A percentile compares a stretch with the other conserved stretches of the same genome.
phyloP scores from a whole-genome alignment of 2,888 invertebrate genomes.

The Leuctra nigra region DNA sequence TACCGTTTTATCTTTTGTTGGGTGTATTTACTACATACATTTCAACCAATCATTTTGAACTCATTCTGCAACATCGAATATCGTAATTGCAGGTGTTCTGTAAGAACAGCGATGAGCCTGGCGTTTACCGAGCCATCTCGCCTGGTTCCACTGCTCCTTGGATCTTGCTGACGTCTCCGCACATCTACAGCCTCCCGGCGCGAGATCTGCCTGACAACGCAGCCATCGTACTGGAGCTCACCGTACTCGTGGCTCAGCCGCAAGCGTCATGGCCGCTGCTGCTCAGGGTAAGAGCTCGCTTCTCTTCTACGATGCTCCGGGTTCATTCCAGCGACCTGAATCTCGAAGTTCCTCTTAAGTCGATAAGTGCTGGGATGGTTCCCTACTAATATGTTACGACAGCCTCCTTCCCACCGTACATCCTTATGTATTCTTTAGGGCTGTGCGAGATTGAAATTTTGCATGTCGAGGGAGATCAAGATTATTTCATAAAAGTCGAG shows the following conservation, averaged over 20 bases:
- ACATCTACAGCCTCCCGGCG: conserved; percentile 43
- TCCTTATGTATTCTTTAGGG: too few relatives aligned
- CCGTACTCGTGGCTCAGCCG: conserved; percentile 65
- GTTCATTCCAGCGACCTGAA: too few relatives aligned
- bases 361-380: too few relatives aligned
- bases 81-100: conserved; percentile 47
- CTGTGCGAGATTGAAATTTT: too few relatives aligned
- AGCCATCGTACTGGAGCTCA: conserved; percentile 61
- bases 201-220: conserved; percentile 43
- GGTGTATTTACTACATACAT: too few relatives aligned
- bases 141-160: conserved; percentile 53
- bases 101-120: conserved; percentile 49
- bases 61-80: conserved; percentile 6
- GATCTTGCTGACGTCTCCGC: conserved; percentile 61
- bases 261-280: conserved; percentile 71
- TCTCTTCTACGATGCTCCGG: conserved; percentile 3
- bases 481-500: too few relatives aligned
- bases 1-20: too few relatives aligned
- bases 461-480: too few relatives aligned
- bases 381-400: too few relatives aligned
- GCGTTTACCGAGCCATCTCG: conserved; percentile 47
- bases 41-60: not conserved
- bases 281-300: conserved; percentile 59
- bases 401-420: too few relatives aligned
- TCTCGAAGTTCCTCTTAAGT: too few relatives aligned